These are phyloP conservation scores for Acanthurus leucopareius DNA, from an alignment of 2,797 vertebrate genomes.

Conservation along the genomic window DNA sequence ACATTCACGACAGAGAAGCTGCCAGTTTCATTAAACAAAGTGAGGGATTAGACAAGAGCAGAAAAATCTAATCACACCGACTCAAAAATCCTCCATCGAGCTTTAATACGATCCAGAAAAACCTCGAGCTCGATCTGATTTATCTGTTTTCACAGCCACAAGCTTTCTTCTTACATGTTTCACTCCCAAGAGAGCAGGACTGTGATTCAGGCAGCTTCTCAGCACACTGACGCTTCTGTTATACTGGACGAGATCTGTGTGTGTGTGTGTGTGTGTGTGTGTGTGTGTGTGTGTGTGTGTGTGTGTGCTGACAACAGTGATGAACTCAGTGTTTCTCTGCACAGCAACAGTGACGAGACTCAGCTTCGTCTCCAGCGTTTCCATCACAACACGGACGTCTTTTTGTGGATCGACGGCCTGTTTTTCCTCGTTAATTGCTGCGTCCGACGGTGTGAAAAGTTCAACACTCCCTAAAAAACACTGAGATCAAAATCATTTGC, in stretches of 20 bases:
- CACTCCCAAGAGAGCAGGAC: slow-evolving; percentile 4
- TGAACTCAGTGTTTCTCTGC: slow-evolving; percentile 30
- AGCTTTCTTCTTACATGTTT: neutral
- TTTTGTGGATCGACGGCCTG: neutral
- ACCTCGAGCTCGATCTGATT: neutral
- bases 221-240: slow-evolving; percentile 15
- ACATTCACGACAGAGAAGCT: slow-evolving; percentile 31
- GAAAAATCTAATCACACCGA: neutral
- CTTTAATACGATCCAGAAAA: slow-evolving; percentile 7
- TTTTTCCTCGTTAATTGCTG: neutral
- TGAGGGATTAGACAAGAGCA: slow-evolving; percentile 12
- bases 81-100: neutral
- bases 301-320: slow-evolving; percentile 10
- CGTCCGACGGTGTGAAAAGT: neutral
- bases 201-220: slow-evolving; percentile 12
- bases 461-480: too few species aligned
- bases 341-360: slow-evolving; percentile 14
- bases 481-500: too few species aligned
- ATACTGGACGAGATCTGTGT: slow-evolving; percentile 14
- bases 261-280: neutral
- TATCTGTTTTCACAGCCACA: neutral
- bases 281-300: slow-evolving; percentile 17
- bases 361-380: slow-evolving; percentile 41
- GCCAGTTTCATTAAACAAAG: slow-evolving; percentile 37
- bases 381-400: slow-evolving; percentile 36